These are phyloP conservation scores for Archocentrus centrarchus DNA, from an alignment of 2,113 vertebrate species.

Conservation along the genomic window DNA sequence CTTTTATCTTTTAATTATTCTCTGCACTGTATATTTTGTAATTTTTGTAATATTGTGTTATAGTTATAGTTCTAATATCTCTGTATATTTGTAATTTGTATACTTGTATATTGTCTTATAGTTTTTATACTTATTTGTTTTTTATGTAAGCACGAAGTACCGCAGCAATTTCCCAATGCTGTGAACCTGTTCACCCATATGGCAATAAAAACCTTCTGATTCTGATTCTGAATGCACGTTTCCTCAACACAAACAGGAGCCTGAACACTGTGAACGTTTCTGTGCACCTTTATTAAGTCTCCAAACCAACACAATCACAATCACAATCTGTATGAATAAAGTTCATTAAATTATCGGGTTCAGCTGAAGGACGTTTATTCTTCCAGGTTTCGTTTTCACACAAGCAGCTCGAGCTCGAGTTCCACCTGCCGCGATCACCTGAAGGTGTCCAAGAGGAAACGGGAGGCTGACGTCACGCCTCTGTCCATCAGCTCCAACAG, in stretches of 20 bases:
- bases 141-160: no score
- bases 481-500: background rate
- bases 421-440: conserved; percentile 10
- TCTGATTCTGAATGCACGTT: background rate
- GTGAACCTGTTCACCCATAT: no score
- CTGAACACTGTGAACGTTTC: background rate
- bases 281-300: conserved; percentile 16
- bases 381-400: conserved; percentile 2
- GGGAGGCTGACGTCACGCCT: background rate
- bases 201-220: no score
- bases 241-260: background rate
- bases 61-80: no score
- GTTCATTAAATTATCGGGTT: conserved; percentile 16
- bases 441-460: background rate
- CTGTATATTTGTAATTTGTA: no score
- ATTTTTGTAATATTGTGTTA: no score
- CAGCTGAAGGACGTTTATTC: conserved; percentile 4
- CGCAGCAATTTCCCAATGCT: no score
- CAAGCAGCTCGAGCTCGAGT: conserved; percentile 3
- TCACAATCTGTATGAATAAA: background rate
- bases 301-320: conserved; percentile 3
- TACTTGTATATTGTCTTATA: no score
- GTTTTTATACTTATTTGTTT: no score
- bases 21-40: no score
- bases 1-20: no score